Base-by-base conservation (phyloP, 2,888 invertebrate genomes). In the Scotopteryx bipunctaria region DNA sequence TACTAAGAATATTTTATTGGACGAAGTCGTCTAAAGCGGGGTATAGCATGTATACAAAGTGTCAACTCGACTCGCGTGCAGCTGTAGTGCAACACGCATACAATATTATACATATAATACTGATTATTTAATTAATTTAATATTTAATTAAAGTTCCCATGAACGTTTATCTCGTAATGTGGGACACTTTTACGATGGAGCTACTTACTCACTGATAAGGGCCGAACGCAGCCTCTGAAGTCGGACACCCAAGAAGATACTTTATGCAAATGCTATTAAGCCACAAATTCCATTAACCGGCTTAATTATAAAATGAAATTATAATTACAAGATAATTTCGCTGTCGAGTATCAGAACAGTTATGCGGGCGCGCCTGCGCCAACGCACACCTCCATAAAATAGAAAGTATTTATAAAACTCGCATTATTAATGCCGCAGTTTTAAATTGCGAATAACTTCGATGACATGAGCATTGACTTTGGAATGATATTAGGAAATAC, bases 91-190 rank as follows among this genome's bases (percentile, higher is more conserved):
- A 73, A 78, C 86, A 87, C 81, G 81, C 83, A 86, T 80, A 84
- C 85, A 81, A 83, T 86, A 86, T 82, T 82, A 83, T 83, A 86
- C 75, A 77, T 84, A 86, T 89, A 89, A 90, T 89, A 90, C 90
- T 89, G 90, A 90, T 89, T 85, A 87, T 90, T 89, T 85, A 85
- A 89, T 89, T 89, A 87, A 66, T 86, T 89, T 89, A 87, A 89
- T 89, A 88, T 90, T 89, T 89, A 88, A 90, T 90, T 89, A 87
- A 90, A 87, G 88, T 88, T 87, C 88, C 81, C 83, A 77, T 78
- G 82, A 86, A 80, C 81, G 81, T 83, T 90, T 90, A 89, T 89
- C 90, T 88, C 83, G 83, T 86, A 88, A 86, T 87, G 89, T 88
- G 82, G 89, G 88, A 89, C 89, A 88, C 86, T 84, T 89, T 89